phyloP scores from a whole-genome alignment of 2,113 vertebrate species.

The Pandion haliaetus region DNA sequence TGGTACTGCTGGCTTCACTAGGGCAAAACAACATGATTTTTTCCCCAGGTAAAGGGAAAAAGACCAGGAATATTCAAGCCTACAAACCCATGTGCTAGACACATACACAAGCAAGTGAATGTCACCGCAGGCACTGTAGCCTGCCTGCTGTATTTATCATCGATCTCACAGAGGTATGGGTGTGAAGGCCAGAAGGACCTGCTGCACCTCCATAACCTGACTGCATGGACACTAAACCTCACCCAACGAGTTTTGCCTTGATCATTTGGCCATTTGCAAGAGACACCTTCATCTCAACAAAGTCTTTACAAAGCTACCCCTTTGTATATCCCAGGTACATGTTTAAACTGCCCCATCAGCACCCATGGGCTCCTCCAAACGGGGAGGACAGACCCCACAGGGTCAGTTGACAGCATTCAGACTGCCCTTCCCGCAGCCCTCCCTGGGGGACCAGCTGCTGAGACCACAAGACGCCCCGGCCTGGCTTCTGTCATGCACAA shows the following conservation, averaged over 20 bases:
- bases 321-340: background rate
- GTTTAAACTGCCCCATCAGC: background rate
- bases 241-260: rapidly evolving
- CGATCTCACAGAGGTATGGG: background rate
- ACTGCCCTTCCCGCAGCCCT: background rate
- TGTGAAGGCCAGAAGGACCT: background rate
- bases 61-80: background rate
- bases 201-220: background rate
- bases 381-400: rapidly evolving
- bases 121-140: background rate
- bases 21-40: background rate
- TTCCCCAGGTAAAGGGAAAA: background rate
- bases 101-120: background rate
- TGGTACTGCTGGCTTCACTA: background rate
- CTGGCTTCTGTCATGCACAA: background rate
- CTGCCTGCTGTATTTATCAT: background rate
- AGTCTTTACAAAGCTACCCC: background rate
- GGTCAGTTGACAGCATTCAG: rapidly evolving
- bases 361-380: rapidly evolving
- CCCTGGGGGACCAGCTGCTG: background rate
- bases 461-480: rapidly evolving
- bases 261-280: background rate
- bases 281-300: background rate
- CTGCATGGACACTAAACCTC: background rate
- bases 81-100: background rate